Base-by-base conservation (phyloP, 2,888 invertebrate genomes). In the Ophion obscuratus region DNA sequence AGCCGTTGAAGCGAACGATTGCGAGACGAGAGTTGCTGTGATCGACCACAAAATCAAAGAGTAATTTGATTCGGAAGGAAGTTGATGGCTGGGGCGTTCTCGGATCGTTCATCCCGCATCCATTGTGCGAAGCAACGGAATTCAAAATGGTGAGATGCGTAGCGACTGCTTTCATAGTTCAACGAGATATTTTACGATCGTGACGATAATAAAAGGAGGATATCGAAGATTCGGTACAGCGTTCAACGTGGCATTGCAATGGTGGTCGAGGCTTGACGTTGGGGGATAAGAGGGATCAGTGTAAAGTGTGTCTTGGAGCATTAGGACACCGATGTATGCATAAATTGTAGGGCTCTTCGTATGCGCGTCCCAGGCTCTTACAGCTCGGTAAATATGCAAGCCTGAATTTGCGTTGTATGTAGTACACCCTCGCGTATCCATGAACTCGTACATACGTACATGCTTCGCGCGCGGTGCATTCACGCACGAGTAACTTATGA, bases 201-300 rank as follows among this genome's bases (percentile, higher is more conserved):
- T 20, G 40, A 73, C 31, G 20, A 82, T 82, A 47, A 70, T 76
- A 71, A 53, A 77, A 64, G 44, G 57, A 20, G 4, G 14, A 53
- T 61, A 20, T 61, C 10, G 20, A 66, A 27, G 57, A 77, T 40
- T 71, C 27, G 17, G 53, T 67, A 67, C 62, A 57, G 53, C 7
- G 40, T 70, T 53, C 75, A 67, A 61, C 61, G 61, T 53, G 78
- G 62, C 53, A 70, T 11, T 44, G 73, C 68, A 61, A 74, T 68
- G 20, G 70, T 67, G 31, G 67, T 66, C 61, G 81, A 85, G 82
- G 36, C 71, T 75, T 71, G 59, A 77, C 61, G 77, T 27, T 20
- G 62, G 82, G 71, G 74, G 89, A 90, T 91, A 90, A 92, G 90
- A 89, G 90, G 90, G 90, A 92, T 91, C 89, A 90, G 88, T 89